Base-by-base conservation (phyloP, 2,888 invertebrate species). In the Siphonodentalium dalli region DNA sequence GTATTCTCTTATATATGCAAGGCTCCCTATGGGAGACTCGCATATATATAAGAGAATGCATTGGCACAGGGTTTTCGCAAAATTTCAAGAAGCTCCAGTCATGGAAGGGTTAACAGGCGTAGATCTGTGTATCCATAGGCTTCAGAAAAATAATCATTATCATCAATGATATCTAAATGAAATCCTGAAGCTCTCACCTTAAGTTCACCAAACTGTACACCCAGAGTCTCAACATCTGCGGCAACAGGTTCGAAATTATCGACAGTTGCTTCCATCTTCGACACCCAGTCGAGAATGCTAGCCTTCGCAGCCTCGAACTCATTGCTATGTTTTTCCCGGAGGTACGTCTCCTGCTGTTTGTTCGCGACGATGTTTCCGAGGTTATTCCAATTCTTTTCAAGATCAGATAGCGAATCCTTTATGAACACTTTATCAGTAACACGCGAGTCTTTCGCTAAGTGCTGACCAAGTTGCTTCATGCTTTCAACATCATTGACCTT, bases 381-480 rank as follows among this genome's bases (percentile, higher is more conserved):
- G 74, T 93, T 93, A 43, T 90, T 88, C 95, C 95, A 96, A 73
- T 89, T 90, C 63, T 88, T 88, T 83, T 96, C 94, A 62, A 95
- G 84, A 2, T 88, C 67, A 15, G 63, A 45, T 20, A 79, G 44
- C 11, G 67, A 59, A 52, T 74, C 74, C 48, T 75, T 74, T 26
- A 79, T 58, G n/a, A 68, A 58, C 11, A 64, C 65, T 29, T 66
- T 53, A 23, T 78, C 76, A 15, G 74, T 72, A n/a, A 77, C 78
- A 33, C 72, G 63, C 7, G 71, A 67, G 57, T 77, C 74, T 51
- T 73, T 61, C 3, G 72, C 54, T 5, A 80, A 68, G 11, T 72
- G 67, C 41, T 69, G 65, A 13, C 74, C 78, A 1, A 72, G 48
- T 15, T 63, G 50, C 52, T 68, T 62, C 43, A 79, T 37, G 11